Conservation (phyloP, 1,140 invertebrate species). For the Platorchestia sp. region DNA sequence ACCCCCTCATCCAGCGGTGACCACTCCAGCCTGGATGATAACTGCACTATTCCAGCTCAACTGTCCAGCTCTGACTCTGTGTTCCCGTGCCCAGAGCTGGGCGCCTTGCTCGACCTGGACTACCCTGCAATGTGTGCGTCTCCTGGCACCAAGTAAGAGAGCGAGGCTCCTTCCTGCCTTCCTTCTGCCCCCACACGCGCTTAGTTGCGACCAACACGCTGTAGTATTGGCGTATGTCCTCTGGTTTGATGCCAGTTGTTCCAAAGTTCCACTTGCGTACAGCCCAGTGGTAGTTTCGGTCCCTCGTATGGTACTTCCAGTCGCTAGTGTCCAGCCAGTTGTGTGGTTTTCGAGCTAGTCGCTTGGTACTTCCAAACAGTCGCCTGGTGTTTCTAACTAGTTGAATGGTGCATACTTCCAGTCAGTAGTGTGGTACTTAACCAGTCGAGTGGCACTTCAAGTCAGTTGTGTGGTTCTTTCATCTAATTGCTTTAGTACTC, state of each 20-base stretch:
- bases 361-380: not conserved
- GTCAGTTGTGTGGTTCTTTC: not conserved
- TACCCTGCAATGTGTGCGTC: not conserved
- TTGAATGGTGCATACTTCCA: not conserved
- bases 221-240: not conserved
- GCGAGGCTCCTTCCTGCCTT: not conserved
- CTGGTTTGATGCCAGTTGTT: too few species aligned
- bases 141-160: constrained; percentile 7
- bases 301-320: not conserved
- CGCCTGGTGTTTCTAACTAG: not conserved
- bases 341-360: not conserved
- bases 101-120: constrained; percentile 23
- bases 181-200: not conserved
- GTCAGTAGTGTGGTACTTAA: not conserved
- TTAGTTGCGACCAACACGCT: not conserved
- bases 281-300: not conserved
- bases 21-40: not conserved
- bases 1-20: constrained; percentile 29
- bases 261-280: too few species aligned
- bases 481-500: not conserved
- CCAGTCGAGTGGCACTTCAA: not conserved
- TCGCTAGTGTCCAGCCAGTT: not conserved
- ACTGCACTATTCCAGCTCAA: not conserved
- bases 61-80: constrained; percentile 20
- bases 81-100: constrained; percentile 19